Base-by-base conservation (phyloP, 2,797 vertebrate genomes). In the Ctenochaetus hawaiiensis region DNA sequence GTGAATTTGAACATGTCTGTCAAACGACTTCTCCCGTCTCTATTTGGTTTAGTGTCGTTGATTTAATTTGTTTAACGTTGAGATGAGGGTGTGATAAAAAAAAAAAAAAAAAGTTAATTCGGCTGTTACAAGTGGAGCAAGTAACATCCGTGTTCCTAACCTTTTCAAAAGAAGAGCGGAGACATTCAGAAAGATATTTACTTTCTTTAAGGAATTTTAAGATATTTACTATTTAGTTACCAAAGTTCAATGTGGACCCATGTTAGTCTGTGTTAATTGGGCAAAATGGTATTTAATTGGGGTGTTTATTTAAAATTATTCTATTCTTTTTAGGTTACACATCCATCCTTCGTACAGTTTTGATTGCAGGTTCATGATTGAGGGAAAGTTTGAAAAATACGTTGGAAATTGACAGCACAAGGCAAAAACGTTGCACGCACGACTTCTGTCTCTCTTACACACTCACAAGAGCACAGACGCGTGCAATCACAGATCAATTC, bases 31-130 rank as follows among this genome's bases (percentile, higher is more conserved):
- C 56, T 53, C 67, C 75, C 75, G 71, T 66, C 84, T 78, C 68
- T 94, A 82, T 94, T 95, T 93, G 89, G 85, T 89, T 89, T 93
- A 74, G 78, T 81, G 84, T 84, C 58, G 85, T 83, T 87, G 77
- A 88, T 93, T 94, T 93, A 92, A 95, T 95, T 92, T 93, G 89
- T 92, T 87, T 79, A 87, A 91, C 88, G 89, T 82, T 84, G 71
- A 83, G 61, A 85, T 75, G 80, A 73, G 49, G 77, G 75, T 59
- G 76, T 72, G 81, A 23, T 22, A 14, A 12, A 4, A 2, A 9
- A 8, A 77, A 67, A 67, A 72, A 74, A 37, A 80, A 90, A 88
- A 91, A 82, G 83, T 89, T 90, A 89, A 89, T 92, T 88, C 90
- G 85, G 81, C 68, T 74, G 78, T 86, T 75, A 70, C 22, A 22